Conservation (phyloP, 1,140 invertebrate genomes). For the Macrobrachium nipponense region DNA sequence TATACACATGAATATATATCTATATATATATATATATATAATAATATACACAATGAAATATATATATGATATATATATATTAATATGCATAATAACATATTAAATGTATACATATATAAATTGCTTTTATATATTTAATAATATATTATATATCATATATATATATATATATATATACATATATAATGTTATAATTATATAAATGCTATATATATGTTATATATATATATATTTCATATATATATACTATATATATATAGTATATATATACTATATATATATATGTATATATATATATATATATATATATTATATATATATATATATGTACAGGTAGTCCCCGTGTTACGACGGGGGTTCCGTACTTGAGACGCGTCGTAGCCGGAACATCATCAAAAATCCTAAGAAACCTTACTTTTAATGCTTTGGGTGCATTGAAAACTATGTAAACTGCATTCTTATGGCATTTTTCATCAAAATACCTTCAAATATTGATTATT, state of each 20-base stretch:
- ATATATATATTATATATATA: not conserved
- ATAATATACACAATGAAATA: not conserved
- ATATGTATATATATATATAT: not conserved
- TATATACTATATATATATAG: not conserved
- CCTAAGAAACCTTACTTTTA: no score
- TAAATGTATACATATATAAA: not conserved
- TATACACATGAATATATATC: not conserved
- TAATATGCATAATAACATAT: no score
- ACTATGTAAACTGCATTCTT: no score
- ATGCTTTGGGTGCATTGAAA: no score
- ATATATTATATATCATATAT: not conserved
- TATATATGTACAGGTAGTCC: not conserved
- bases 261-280: not conserved
- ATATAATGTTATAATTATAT: not conserved
- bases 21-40: not conserved
- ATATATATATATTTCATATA: conserved; percentile 5
- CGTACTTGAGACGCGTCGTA: no score
- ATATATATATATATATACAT: no score
- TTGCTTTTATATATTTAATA: no score
- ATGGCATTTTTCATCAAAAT: no score
- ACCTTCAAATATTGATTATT: no score
- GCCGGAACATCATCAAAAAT: no score
- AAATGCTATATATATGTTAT: no score
- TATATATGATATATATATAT: not conserved
- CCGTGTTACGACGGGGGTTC: no score